Evolutionary conservation across 2,797 vertebrate species (phyloP).

Genomic region (Diplodus puntazzo): DNA sequence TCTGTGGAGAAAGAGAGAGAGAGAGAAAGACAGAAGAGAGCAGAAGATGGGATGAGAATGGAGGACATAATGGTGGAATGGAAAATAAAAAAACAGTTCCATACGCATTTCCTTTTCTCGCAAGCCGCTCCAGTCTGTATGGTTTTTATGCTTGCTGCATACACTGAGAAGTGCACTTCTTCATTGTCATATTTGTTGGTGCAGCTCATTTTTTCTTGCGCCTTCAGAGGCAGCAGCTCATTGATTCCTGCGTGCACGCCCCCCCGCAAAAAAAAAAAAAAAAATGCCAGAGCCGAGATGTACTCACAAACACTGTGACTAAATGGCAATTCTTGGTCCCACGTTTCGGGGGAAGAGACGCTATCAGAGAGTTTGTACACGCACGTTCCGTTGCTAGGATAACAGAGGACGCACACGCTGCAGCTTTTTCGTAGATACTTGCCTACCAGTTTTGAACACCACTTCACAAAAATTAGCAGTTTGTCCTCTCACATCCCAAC

Average conservation of each 20-base stretch:
- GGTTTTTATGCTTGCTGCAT: slow-evolving; percentile 84
- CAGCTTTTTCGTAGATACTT: neutral
- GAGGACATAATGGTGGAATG: slow-evolving; percentile 77
- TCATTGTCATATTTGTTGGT: slow-evolving; percentile 89
- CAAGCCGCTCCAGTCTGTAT: slow-evolving; percentile 73
- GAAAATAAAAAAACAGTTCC: slow-evolving; percentile 85
- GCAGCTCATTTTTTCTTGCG: slow-evolving; percentile 84
- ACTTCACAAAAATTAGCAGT: slow-evolving; percentile 7
- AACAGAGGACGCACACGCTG: neutral
- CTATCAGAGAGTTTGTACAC: slow-evolving; percentile 48
- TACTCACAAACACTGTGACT: slow-evolving; percentile 67
- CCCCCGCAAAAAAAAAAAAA: slow-evolving; percentile 23
- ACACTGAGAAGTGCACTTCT: slow-evolving; percentile 85
- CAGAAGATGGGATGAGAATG: slow-evolving; percentile 77
- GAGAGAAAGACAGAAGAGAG: slow-evolving; percentile 49
- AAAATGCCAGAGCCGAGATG: slow-evolving; percentile 74
- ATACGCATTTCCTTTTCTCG: slow-evolving; percentile 78
- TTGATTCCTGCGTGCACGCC: slow-evolving; percentile 83
- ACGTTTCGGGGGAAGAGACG: slow-evolving; percentile 21
- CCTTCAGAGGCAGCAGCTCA: slow-evolving; percentile 86
- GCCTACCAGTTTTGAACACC: neutral
- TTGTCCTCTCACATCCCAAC: slow-evolving; percentile 28
- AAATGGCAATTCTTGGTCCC: slow-evolving; percentile 62
- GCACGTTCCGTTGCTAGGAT: slow-evolving; percentile 45
- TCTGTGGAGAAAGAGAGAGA: slow-evolving; percentile 30